These are phyloP conservation scores for Sturnira hondurensis DNA, from an alignment of 2,113 vertebrate genomes.

Conservation along the genomic window DNA sequence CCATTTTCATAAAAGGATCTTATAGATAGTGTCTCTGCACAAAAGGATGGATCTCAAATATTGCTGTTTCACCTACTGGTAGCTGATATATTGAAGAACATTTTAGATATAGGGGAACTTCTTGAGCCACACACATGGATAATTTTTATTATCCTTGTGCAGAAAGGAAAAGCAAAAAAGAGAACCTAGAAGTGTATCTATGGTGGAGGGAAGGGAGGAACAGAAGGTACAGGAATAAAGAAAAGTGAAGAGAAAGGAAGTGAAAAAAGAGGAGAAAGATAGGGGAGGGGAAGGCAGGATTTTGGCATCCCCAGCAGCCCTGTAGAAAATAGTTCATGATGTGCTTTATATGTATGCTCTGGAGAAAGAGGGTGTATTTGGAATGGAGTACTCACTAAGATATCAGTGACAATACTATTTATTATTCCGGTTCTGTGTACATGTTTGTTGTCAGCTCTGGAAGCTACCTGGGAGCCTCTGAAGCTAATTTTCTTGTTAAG, in stretches of 20 bases:
- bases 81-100: background rate
- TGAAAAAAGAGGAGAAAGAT: rapidly evolving
- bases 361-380: background rate
- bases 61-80: background rate
- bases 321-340: background rate
- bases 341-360: background rate
- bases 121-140: background rate
- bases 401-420: rapidly evolving
- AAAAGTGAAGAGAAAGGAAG: background rate
- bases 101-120: background rate
- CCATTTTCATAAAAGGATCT: background rate
- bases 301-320: too few relatives aligned
- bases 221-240: too few relatives aligned
- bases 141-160: background rate
- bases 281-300: background rate
- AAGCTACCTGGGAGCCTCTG: background rate
- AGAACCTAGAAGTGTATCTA: background rate
- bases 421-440: rapidly evolving
- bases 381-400: background rate
- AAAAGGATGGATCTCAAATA: background rate
- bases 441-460: background rate
- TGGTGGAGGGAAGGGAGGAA: background rate
- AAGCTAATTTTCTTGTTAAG: background rate
- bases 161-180: background rate
- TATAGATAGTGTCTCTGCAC: background rate